Conservation (phyloP, 1,140 invertebrate species). For the Drosophila elegans region DNA sequence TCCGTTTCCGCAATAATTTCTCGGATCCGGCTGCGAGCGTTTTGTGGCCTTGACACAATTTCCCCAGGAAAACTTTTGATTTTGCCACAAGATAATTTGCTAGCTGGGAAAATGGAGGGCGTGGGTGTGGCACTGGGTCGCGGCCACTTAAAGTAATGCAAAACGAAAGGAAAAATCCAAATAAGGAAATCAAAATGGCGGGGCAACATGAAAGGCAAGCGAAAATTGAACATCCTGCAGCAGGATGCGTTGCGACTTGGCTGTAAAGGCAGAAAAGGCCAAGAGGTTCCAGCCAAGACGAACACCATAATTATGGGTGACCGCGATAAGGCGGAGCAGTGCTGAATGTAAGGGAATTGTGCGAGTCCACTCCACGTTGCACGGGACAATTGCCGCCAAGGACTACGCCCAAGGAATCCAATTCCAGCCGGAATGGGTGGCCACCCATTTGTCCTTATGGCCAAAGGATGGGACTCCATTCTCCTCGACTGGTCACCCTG, state of each 20-base stretch:
- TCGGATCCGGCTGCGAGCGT: conserved; percentile 57
- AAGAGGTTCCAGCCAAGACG: conserved; percentile 38
- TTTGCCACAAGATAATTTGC: conserved; percentile 71
- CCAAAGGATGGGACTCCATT: not conserved
- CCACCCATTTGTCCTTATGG: not conserved
- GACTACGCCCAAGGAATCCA: conserved; percentile 32
- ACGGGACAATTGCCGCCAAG: conserved; percentile 72
- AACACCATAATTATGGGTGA: conserved; percentile 58
- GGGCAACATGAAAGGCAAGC: conserved; percentile 76
- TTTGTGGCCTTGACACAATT: conserved; percentile 71
- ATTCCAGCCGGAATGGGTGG: conserved; percentile 12
- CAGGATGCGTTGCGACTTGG: conserved; percentile 61
- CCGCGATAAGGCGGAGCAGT: conserved; percentile 41
- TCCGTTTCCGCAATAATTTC: conserved; percentile 78
- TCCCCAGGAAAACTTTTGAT: conserved; percentile 70
- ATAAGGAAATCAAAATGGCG: conserved; percentile 81
- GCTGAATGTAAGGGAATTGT: conserved; percentile 44
- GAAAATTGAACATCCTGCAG: conserved; percentile 80
- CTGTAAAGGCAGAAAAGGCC: not conserved
- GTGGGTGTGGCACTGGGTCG: conserved; percentile 20
- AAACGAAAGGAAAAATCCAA: conserved; percentile 61
- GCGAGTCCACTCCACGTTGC: conserved; percentile 34
- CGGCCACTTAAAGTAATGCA: conserved; percentile 79
- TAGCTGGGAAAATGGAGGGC: conserved; percentile 8
- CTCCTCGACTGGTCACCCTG: conserved; percentile 50